Conservation (phyloP, 2,888 invertebrate species). For the Scaptomyza tumidula region DNA sequence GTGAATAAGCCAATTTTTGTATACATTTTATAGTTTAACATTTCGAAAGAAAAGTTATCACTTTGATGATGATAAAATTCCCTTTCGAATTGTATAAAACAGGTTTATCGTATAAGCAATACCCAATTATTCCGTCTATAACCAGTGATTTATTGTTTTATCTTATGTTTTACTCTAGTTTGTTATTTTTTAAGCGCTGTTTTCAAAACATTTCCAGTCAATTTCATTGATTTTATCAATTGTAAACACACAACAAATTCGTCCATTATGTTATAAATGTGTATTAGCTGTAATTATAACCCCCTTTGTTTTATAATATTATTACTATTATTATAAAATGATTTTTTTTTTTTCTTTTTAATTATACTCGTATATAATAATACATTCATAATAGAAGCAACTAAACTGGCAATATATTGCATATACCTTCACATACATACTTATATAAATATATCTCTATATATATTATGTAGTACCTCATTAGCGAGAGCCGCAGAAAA, state of each 20-base stretch:
- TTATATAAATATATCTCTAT: slow-evolving; percentile 3
- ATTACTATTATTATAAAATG: slow-evolving; percentile 6
- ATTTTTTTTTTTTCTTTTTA: slow-evolving; percentile 25
- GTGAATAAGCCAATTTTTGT: slow-evolving; percentile 39
- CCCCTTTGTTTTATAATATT: neutral
- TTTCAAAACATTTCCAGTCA: slow-evolving; percentile 19
- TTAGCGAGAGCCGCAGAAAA: slow-evolving; percentile 26
- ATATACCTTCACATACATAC: slow-evolving; percentile 13
- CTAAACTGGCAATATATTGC: slow-evolving; percentile 16
- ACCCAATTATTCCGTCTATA: slow-evolving; percentile 5
- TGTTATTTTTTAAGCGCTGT: neutral
- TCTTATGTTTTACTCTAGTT: slow-evolving; percentile 4
- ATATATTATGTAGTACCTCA: slow-evolving; percentile 16
- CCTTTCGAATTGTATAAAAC: neutral
- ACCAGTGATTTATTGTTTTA: neutral
- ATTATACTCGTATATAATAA: slow-evolving; percentile 15
- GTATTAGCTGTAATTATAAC: slow-evolving; percentile 3
- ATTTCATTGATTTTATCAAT: slow-evolving; percentile 14
- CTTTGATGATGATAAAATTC: neutral
- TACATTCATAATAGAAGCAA: slow-evolving; percentile 8
- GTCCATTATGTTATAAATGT: slow-evolving; percentile 26
- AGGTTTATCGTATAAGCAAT: neutral
- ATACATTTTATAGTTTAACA: slow-evolving; percentile 11
- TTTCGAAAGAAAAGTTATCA: neutral
- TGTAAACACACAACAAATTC: slow-evolving; percentile 5